Conservation (phyloP, 2,888 invertebrate genomes). For the Malthinus seriepunctatus region DNA sequence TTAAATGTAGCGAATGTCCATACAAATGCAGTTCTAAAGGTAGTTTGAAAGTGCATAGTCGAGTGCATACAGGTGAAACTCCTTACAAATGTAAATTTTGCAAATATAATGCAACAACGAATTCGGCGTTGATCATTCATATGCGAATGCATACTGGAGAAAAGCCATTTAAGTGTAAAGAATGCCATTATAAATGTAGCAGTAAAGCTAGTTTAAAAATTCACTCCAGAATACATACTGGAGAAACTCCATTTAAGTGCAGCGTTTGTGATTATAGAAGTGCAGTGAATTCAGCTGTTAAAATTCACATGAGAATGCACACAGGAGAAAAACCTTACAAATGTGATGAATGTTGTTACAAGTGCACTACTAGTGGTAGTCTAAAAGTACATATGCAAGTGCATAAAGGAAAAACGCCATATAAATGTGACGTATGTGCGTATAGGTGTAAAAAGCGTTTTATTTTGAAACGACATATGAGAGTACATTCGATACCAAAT, state of each 20-base stretch:
- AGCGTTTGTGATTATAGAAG: conserved; percentile 16
- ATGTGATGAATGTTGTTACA: background rate
- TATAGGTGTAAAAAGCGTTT: conserved; percentile 21
- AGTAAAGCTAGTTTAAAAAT: conserved; percentile 20
- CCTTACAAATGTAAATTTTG: conserved; percentile 19
- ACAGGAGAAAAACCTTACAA: background rate
- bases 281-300: conserved; percentile 14
- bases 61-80: conserved; percentile 22
- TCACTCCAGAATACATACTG: conserved; percentile 24
- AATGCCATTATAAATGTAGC: conserved; percentile 22
- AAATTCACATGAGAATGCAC: conserved; percentile 19
- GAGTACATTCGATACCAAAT: conserved; percentile 4
- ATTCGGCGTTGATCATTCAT: conserved; percentile 21
- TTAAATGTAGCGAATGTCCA: conserved; percentile 21
- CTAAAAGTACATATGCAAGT: background rate
- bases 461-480: conserved; percentile 20
- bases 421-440: background rate
- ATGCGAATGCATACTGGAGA: conserved; percentile 25
- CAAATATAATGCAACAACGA: conserved; percentile 15
- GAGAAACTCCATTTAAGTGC: conserved; percentile 21
- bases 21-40: conserved; percentile 19
- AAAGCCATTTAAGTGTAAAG: conserved; percentile 20
- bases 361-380: background rate
- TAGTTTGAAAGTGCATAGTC: conserved; percentile 20
- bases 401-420: background rate